Evolutionary conservation across 53 echinoderm and acorn worm genomes (phyloP).

Genomic region (Temnopleurus reevesii): DNA sequence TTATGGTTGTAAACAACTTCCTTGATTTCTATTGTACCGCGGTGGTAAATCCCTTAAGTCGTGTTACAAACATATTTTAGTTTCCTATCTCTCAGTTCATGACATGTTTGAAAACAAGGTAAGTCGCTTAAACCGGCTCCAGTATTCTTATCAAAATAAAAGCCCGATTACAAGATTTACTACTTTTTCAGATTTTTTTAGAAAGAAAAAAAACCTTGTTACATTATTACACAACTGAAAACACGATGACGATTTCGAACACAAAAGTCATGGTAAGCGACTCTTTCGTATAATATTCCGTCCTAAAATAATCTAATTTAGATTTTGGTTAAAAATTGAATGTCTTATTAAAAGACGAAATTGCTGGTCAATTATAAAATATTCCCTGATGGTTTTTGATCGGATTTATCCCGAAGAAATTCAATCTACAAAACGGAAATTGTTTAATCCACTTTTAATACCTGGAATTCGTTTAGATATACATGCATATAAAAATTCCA

Average conservation of each 20-base stretch:
- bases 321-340: not conserved
- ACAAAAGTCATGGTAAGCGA: no score
- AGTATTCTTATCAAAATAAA: constrained; percentile 13
- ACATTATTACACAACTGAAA: no score
- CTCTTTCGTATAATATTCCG: no score
- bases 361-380: not conserved
- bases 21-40: not conserved
- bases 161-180: not conserved
- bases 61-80: constrained; percentile 22
- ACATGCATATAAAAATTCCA: no score
- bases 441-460: no score
- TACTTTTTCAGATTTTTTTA: not conserved
- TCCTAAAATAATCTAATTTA: not conserved
- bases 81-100: not conserved
- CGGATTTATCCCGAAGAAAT: not conserved
- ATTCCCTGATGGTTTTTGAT: not conserved
- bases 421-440: no score
- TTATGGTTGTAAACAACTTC: constrained; percentile 30
- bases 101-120: not conserved
- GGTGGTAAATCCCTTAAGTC: not conserved
- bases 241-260: no score
- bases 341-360: not conserved
- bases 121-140: constrained; percentile 8
- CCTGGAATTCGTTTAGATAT: no score
- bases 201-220: not conserved